These are phyloP conservation scores for Oryctolagus cuniculus DNA, from an alignment of 2,113 vertebrate species.

Conservation along the genomic window DNA sequence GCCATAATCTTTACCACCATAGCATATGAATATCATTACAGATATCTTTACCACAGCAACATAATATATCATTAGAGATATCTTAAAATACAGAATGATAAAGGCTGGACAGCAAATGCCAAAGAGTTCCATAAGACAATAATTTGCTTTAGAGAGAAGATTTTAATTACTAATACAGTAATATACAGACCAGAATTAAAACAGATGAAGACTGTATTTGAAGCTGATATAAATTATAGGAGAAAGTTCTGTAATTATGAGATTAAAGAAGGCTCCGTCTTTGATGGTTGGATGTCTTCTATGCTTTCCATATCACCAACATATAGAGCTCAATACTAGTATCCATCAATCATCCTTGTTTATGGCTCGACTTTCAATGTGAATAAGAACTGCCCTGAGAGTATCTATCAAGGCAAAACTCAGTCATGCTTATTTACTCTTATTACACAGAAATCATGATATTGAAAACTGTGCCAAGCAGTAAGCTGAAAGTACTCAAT, in stretches of 20 bases:
- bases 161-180: not conserved
- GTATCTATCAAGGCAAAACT: not conserved
- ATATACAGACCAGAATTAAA: slow-evolving; percentile 58
- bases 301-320: not conserved
- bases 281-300: not conserved
- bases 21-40: not conserved
- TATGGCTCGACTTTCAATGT: not conserved
- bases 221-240: not conserved
- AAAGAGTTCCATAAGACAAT: not conserved
- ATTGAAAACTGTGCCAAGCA: not conserved
- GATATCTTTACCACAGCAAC: not conserved
- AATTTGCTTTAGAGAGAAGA: not conserved
- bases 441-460: not conserved
- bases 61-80: not conserved
- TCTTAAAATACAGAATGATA: slow-evolving; percentile 14
- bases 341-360: not conserved
- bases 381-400: not conserved
- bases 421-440: slow-evolving; percentile 12
- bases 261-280: slow-evolving; percentile 36
- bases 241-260: not conserved
- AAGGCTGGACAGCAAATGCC: not conserved
- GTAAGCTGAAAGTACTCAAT: not conserved
- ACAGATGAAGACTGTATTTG: not conserved
- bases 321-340: not conserved
- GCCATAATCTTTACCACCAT: not conserved